Percentiles rank a stretch among this genome's conserved stretches.
Conservation (phyloP, 2,797 vertebrate genomes). For the Australoheros facetus region DNA sequence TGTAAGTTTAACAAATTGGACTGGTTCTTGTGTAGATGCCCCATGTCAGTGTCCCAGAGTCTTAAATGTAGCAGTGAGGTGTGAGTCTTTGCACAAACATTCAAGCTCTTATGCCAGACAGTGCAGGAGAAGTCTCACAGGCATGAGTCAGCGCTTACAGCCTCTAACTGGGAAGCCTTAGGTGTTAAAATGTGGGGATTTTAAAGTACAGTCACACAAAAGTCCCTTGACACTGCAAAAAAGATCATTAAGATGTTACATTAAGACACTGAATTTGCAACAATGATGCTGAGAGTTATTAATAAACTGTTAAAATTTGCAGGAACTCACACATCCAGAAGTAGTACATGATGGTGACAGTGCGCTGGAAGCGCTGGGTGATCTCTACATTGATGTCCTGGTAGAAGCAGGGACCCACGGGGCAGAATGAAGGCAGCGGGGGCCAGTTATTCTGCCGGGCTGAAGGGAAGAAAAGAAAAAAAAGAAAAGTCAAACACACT, state of each 20-base stretch:
- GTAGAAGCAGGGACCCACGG: constrained; percentile 95
- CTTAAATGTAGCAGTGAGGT: constrained; percentile 28
- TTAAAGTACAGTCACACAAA: not conserved
- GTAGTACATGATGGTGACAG: constrained; percentile 93
- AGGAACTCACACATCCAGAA: constrained; percentile 93
- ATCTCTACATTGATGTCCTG: constrained; percentile 95
- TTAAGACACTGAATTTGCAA: not conserved
- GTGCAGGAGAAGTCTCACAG: not conserved
- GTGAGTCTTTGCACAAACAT: constrained; percentile 42
- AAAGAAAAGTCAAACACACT: not conserved
- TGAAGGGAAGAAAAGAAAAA: constrained; percentile 45
- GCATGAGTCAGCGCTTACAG: not conserved
- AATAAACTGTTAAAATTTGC: not conserved
- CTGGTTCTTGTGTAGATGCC: not conserved
- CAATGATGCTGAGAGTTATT: not conserved
- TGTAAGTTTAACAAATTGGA: not conserved
- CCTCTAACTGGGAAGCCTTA: not conserved
- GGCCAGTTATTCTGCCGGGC: constrained; percentile 95
- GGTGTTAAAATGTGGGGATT: not conserved
- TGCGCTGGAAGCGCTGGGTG: constrained; percentile 90
- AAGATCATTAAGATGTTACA: not conserved
- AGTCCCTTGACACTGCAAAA: not conserved
- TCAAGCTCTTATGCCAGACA: not conserved
- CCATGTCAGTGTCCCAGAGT: not conserved
- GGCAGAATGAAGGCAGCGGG: constrained; percentile 91